Percentiles rank a stretch among this genome's conserved stretches.
Evolutionary conservation across 2,797 vertebrate genomes (phyloP).

Genomic region (Silurus lanzhouensis): DNA sequence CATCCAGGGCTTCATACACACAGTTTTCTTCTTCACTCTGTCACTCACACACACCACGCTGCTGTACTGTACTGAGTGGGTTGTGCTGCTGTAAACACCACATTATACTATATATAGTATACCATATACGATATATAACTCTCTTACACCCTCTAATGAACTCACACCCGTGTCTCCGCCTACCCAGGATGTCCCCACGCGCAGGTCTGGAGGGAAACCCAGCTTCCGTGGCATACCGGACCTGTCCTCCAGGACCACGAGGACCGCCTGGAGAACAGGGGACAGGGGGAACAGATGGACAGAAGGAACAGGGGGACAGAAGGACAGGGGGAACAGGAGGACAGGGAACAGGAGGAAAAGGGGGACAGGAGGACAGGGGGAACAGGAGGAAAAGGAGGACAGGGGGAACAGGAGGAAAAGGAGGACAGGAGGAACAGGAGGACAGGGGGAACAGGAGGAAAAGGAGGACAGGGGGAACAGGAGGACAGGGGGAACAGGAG

Average conservation of each 20-base stretch:
- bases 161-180: conserved; percentile 69
- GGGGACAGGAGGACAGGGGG: too few species aligned
- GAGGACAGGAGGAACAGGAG: too few species aligned
- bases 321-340: too few species aligned
- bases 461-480: too few species aligned
- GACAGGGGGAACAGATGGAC: not conserved
- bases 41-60: not conserved
- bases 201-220: conserved; percentile 77
- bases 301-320: not conserved
- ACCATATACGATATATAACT: too few species aligned
- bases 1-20: not conserved
- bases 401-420: not conserved
- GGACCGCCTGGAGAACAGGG: conserved; percentile 67
- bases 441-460: too few species aligned
- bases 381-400: not conserved
- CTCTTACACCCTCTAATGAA: conserved; percentile 73
- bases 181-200: conserved; percentile 82
- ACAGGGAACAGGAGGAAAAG: too few species aligned
- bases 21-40: not conserved
- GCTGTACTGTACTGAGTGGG: not conserved
- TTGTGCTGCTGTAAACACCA: not conserved
- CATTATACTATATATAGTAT: too few species aligned
- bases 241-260: conserved; percentile 76
- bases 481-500: too few species aligned
- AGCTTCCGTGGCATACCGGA: conserved; percentile 83